phyloP scores from a whole-genome alignment of 2,888 invertebrate species.

The Schizotus pectinicornis region DNA sequence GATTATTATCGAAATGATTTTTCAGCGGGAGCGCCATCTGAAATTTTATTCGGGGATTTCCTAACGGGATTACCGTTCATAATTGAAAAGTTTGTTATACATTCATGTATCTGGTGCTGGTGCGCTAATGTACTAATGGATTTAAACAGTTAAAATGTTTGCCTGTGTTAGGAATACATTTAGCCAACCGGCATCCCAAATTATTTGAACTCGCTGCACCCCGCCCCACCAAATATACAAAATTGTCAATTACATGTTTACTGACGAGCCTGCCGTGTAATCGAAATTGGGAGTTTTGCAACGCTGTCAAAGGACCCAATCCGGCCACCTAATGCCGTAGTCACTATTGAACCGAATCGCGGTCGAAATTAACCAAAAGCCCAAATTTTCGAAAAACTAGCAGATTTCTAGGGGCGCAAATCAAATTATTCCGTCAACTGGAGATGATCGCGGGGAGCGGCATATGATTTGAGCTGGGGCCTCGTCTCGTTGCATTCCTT shows the following conservation, averaged over 20 bases:
- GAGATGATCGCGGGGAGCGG: too few species aligned
- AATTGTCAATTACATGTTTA: constrained; percentile 30
- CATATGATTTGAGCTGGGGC: too few species aligned
- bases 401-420: too few species aligned
- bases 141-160: constrained; percentile 29
- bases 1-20: too few species aligned
- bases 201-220: neutral
- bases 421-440: too few species aligned
- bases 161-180: constrained; percentile 21
- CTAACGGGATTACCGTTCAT: constrained; percentile 39
- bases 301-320: constrained; percentile 25
- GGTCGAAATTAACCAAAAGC: too few species aligned
- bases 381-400: too few species aligned
- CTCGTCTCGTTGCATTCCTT: constrained; percentile 5
- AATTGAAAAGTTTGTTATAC: constrained; percentile 42
- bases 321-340: constrained; percentile 21
- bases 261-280: constrained; percentile 27
- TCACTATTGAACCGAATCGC: constrained; percentile 17
- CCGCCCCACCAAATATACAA: constrained; percentile 11
- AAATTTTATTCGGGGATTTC: constrained; percentile 38
- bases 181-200: constrained; percentile 1
- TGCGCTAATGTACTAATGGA: constrained; percentile 28
- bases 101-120: constrained; percentile 36
- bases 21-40: neutral
- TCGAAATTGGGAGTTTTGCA: constrained; percentile 30